Evolutionary conservation across 1,140 invertebrate genomes (phyloP).

Genomic region (Vollenhovia emeryi): DNA sequence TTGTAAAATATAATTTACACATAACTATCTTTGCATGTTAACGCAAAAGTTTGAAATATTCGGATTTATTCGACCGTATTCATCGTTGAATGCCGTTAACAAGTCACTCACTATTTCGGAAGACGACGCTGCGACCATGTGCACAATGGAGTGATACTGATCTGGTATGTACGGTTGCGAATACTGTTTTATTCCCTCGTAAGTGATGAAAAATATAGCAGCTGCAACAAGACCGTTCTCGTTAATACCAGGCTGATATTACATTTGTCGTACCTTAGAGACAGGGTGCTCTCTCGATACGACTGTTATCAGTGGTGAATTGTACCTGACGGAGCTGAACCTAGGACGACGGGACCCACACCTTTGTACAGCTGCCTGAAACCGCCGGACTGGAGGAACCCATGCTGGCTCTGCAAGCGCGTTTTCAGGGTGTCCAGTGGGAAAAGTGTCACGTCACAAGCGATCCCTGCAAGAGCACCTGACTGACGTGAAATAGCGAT

Average conservation of each 20-base stretch:
- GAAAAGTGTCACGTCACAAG: constrained; percentile 93
- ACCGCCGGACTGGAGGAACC: constrained; percentile 95
- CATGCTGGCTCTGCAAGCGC: constrained; percentile 94
- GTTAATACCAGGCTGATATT: too few species aligned
- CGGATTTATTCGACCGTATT: neutral
- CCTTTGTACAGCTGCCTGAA: constrained; percentile 96
- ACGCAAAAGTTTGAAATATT: neutral
- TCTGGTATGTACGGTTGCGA: constrained; percentile 84
- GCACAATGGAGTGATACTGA: constrained; percentile 89
- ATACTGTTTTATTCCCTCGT: constrained; percentile 92
- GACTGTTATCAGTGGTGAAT: neutral
- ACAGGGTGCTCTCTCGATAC: neutral
- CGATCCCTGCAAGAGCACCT: constrained; percentile 90
- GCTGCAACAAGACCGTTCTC: constrained; percentile 86
- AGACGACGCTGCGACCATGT: constrained; percentile 93
- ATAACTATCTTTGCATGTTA: neutral
- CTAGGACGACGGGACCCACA: constrained; percentile 92
- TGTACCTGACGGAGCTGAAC: constrained; percentile 93
- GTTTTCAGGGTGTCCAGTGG: constrained; percentile 99
- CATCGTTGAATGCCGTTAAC: neutral
- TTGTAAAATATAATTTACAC: neutral
- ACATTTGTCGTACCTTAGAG: too few species aligned
- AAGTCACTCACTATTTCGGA: constrained; percentile 91
- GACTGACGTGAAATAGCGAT: constrained; percentile 85
- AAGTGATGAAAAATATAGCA: constrained; percentile 96